Conservation (phyloP, 2,797 vertebrate genomes). For the Sebastiscus tertius region DNA sequence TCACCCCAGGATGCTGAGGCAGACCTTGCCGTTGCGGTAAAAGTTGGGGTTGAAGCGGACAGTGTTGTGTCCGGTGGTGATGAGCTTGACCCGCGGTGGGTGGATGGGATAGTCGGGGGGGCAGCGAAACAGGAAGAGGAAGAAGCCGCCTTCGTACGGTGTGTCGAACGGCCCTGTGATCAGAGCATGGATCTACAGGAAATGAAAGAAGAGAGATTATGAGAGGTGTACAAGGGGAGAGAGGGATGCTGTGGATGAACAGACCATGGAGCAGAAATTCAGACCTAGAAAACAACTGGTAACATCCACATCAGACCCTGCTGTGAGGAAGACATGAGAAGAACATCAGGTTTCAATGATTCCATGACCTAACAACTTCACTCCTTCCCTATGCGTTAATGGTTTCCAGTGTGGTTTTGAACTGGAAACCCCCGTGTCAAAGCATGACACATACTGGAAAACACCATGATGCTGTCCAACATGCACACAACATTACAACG, state of each 20-base stretch:
- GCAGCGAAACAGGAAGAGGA: conserved; percentile 99
- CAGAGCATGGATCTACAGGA: conserved; percentile 92
- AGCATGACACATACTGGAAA: no score
- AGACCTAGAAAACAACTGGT: background rate
- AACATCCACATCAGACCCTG: background rate
- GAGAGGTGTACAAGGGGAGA: background rate
- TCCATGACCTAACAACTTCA: background rate
- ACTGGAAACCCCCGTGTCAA: no score
- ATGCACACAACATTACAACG: background rate
- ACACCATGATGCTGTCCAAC: no score
- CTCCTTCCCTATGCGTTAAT: background rate
- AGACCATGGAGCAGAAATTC: background rate
- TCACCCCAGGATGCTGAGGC: conserved; percentile 99
- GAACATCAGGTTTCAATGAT: background rate
- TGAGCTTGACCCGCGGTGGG: conserved; percentile 96
- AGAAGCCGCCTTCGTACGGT: conserved; percentile 98
- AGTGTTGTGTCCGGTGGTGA: conserved; percentile 98
- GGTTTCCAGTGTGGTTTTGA: background rate
- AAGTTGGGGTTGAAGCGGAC: conserved; percentile 99
- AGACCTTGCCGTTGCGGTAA: conserved; percentile 99
- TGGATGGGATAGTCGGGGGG: conserved; percentile 99
- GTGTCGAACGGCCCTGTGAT: conserved; percentile 99
- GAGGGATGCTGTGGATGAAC: background rate
- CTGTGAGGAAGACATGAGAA: background rate
- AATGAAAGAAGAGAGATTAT: background rate